Percentiles rank a stretch among this genome's conserved stretches.
Evolutionary conservation across 2,113 vertebrate genomes (phyloP).

Genomic region (Odocoileus hemionus): DNA sequence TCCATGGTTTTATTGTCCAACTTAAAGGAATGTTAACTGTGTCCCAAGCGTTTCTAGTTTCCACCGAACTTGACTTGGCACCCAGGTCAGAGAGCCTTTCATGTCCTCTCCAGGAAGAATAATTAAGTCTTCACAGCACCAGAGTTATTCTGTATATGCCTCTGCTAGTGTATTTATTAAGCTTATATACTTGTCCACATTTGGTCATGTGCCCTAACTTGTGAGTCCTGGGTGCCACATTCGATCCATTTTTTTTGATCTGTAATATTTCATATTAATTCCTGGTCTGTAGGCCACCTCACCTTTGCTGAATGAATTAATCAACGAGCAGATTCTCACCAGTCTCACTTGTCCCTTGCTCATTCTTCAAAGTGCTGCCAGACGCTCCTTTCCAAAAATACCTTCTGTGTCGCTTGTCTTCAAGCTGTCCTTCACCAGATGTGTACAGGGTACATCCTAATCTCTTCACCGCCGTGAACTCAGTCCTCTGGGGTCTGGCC

Average conservation of each 20-base stretch:
- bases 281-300: not conserved
- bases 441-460: rapidly evolving
- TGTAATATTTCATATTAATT: not conserved
- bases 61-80: rapidly evolving
- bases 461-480: rapidly evolving
- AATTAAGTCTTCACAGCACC: rapidly evolving
- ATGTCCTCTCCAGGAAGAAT: not conserved
- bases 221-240: not conserved
- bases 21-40: not conserved
- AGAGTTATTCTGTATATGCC: rapidly evolving
- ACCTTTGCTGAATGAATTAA: not conserved
- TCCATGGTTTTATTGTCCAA: not conserved
- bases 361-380: not conserved
- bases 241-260: not conserved
- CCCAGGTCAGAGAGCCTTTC: not conserved
- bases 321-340: not conserved
- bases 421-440: no score
- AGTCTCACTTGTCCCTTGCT: not conserved
- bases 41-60: no score
- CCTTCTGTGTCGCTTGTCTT: rapidly evolving
- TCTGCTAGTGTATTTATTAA: rapidly evolving
- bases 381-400: not conserved
- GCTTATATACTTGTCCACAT: not conserved
- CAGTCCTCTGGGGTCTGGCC: not conserved
- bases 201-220: not conserved